phyloP scores from a whole-genome alignment of 2,797 vertebrate genomes.

The Halcyon chelicuti region DNA sequence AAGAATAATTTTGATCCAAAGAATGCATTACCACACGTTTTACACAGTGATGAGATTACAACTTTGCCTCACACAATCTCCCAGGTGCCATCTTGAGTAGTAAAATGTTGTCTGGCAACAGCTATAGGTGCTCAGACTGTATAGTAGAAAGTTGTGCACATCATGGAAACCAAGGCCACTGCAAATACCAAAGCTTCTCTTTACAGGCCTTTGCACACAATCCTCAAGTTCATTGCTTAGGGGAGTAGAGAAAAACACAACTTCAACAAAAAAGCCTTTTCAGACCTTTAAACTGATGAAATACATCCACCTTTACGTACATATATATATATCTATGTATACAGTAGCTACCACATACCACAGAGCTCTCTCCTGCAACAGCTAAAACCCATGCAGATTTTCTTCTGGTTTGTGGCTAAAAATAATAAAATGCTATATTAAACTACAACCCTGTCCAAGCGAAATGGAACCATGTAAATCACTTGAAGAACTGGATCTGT shows the following conservation, averaged over 20 bases:
- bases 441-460: not conserved
- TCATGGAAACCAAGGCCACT: not conserved
- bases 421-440: not conserved
- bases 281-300: not conserved
- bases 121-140: not conserved
- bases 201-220: not conserved
- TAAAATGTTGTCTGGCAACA: not conserved
- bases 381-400: not conserved
- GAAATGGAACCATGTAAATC: not conserved
- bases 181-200: not conserved
- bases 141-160: not conserved
- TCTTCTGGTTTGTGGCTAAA: not conserved
- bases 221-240: not conserved
- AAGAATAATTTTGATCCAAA: not conserved
- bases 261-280: not conserved
- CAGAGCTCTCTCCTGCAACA: not conserved
- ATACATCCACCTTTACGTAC: not conserved
- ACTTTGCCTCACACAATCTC: not conserved
- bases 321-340: not conserved
- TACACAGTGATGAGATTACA: not conserved
- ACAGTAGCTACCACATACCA: not conserved
- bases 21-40: not conserved
- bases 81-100: not conserved
- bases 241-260: not conserved
- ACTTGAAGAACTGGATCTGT: not conserved